phyloP scores from a whole-genome alignment of 2,888 invertebrate species.

The Leucophora obtusa region DNA sequence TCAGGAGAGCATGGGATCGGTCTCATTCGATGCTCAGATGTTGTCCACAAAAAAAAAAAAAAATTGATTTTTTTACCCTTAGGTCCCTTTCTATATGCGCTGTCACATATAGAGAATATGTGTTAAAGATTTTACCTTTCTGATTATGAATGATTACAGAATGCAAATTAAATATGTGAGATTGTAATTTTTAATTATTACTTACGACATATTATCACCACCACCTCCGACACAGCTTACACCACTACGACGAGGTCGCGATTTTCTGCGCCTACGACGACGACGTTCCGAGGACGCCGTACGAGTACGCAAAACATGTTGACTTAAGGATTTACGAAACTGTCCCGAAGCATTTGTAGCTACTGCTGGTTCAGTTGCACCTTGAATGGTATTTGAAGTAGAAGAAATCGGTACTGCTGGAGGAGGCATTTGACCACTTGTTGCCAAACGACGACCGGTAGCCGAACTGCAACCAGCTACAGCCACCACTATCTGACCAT shows the following conservation, averaged over 20 bases:
- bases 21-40: no score
- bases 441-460: constrained; percentile 76
- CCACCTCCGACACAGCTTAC: constrained; percentile 74
- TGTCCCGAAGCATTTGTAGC: constrained; percentile 57
- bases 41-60: no score
- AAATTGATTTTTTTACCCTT: no score
- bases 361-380: constrained; percentile 44
- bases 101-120: no score
- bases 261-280: constrained; percentile 76
- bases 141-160: no score
- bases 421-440: constrained; percentile 69
- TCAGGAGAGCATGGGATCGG: no score
- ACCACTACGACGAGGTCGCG: constrained; percentile 75
- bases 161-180: no score
- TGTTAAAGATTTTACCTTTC: no score
- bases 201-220: constrained; percentile 75
- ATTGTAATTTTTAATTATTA: constrained; percentile 20
- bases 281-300: constrained; percentile 78
- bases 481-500: constrained; percentile 76
- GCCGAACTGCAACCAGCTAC: constrained; percentile 75
- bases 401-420: constrained; percentile 1
- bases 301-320: constrained; percentile 76
- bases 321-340: constrained; percentile 76
- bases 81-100: no score
- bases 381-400: neutral